Evolutionary conservation across 2,888 invertebrate species (phyloP), one percentile per base, ranked within the genome.

Genomic region (Helobdella robusta): DNA sequence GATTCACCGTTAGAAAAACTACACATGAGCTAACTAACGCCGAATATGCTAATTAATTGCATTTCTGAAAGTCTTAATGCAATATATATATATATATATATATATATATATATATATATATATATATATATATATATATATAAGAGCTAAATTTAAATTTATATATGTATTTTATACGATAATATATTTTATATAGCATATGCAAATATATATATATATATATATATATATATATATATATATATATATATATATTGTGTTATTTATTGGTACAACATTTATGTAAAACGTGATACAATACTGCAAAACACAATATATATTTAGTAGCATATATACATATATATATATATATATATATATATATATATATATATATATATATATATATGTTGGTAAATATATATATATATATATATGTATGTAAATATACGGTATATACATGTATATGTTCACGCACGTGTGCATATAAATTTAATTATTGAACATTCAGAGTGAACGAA

Each of bases 361-460:
- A 40, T 40, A 40, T n/a, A 40, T 40, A 40, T n/a, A 40, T 40
- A 40, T n/a, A 40, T 40, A 40, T n/a, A 67, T 40, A 40, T n/a
- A 40, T 40, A 40, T n/a, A 40, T 40, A 40, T n/a, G n/a, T 40
- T 15, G 11, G n/a, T 40, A 40, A 11, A 40, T 40, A 40, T 40
- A 40, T n/a, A 40, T 40, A 40, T n/a, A 40, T 40, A 40, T n/a
- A 40, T 40, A 40, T n/a, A 40, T 40, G n/a, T n/a, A 40, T 40
- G 11, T 11, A n/a, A 40, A 40, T 36, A 59, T 65, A 59, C 58
- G 63, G 44, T n/a, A n/a, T n/a, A n/a, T n/a, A n/a, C n/a, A n/a
- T n/a, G n/a, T n/a, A n/a, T n/a, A n/a, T n/a, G n/a, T n/a, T n/a
- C n/a, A n/a, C n/a, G n/a, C n/a, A n/a, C n/a, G n/a, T n/a, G n/a